Evolutionary conservation across 2,888 invertebrate genomes (phyloP).

Genomic region (Tinea trinotella): DNA sequence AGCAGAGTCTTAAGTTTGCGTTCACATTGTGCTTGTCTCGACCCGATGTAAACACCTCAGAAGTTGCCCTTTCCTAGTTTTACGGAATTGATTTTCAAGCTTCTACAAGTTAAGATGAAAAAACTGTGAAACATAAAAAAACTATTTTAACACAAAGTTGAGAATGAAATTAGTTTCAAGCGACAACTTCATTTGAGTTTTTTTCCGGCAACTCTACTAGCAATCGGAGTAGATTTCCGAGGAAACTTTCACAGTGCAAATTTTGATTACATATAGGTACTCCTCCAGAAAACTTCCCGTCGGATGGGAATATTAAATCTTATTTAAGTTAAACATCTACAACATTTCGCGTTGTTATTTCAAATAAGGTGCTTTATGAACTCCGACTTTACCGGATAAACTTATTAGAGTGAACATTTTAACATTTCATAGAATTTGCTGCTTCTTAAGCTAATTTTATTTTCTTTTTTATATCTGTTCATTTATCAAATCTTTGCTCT

Average conservation of each 20-base stretch:
- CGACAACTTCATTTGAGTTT: slow-evolving; percentile 69
- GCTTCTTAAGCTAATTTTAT: slow-evolving; percentile 30
- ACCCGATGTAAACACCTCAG: slow-evolving; percentile 49
- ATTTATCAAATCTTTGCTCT: slow-evolving; percentile 33
- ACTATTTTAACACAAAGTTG: slow-evolving; percentile 64
- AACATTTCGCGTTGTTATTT: slow-evolving; percentile 65
- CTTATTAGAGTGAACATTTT: slow-evolving; percentile 42
- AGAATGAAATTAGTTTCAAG: slow-evolving; percentile 69
- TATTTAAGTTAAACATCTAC: slow-evolving; percentile 70
- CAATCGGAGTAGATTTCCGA: slow-evolving; percentile 61
- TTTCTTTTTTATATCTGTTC: slow-evolving; percentile 33
- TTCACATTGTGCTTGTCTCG: slow-evolving; percentile 38
- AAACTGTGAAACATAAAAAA: slow-evolving; percentile 50
- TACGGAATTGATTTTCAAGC: slow-evolving; percentile 67
- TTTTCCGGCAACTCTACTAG: slow-evolving; percentile 53
- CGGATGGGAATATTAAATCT: slow-evolving; percentile 71
- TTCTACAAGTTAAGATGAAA: slow-evolving; percentile 52
- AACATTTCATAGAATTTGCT: slow-evolving; percentile 39
- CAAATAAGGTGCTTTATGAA: slow-evolving; percentile 66
- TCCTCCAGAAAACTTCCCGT: slow-evolving; percentile 62
- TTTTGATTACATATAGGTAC: slow-evolving; percentile 73
- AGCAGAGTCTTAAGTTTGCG: slow-evolving; percentile 42
- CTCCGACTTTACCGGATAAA: slow-evolving; percentile 37
- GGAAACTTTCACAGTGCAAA: slow-evolving; percentile 61
- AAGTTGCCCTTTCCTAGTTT: slow-evolving; percentile 53